phyloP scores from a whole-genome alignment of 2,797 vertebrate genomes.

The Enoplosus armatus region DNA sequence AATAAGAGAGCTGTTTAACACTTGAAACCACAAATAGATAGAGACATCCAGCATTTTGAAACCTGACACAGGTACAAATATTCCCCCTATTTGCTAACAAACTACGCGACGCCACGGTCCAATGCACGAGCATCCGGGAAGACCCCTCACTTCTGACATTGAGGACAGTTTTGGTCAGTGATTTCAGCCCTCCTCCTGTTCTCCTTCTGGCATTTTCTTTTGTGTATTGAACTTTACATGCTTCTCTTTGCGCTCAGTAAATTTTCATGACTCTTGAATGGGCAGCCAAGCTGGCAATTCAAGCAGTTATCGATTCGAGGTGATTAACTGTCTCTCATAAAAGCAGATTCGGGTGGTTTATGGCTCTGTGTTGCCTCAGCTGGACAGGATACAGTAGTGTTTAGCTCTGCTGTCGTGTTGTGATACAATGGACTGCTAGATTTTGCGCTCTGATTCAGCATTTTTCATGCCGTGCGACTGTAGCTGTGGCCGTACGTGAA shows the following conservation, averaged over 20 bases:
- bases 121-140: not conserved
- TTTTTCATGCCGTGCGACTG: slow-evolving; percentile 22
- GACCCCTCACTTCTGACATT: not conserved
- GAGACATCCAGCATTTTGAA: slow-evolving; percentile 11
- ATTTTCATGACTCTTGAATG: slow-evolving; percentile 59
- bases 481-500: slow-evolving; percentile 28
- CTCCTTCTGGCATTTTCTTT: slow-evolving; percentile 28
- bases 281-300: slow-evolving; percentile 43
- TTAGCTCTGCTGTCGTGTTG: slow-evolving; percentile 33
- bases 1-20: slow-evolving; percentile 41
- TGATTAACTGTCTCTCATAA: slow-evolving; percentile 52
- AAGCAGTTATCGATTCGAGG: slow-evolving; percentile 55
- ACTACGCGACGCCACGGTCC: not conserved
- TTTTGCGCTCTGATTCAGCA: slow-evolving; percentile 52
- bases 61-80: slow-evolving; percentile 17
- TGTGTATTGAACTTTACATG: slow-evolving; percentile 37
- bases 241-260: slow-evolving; percentile 49
- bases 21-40: slow-evolving; percentile 16
- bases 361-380: slow-evolving; percentile 6
- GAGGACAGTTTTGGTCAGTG: not conserved
- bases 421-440: slow-evolving; percentile 15
- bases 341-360: slow-evolving; percentile 49
- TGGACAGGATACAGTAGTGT: slow-evolving; percentile 14
- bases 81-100: slow-evolving; percentile 3
- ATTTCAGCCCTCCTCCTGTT: not conserved